A percentile compares a stretch with the other conserved stretches of the same genome.
These are phyloP conservation scores for Drosophila sp. DNA, from an alignment of 1,140 invertebrate species.

Conservation along the genomic window DNA sequence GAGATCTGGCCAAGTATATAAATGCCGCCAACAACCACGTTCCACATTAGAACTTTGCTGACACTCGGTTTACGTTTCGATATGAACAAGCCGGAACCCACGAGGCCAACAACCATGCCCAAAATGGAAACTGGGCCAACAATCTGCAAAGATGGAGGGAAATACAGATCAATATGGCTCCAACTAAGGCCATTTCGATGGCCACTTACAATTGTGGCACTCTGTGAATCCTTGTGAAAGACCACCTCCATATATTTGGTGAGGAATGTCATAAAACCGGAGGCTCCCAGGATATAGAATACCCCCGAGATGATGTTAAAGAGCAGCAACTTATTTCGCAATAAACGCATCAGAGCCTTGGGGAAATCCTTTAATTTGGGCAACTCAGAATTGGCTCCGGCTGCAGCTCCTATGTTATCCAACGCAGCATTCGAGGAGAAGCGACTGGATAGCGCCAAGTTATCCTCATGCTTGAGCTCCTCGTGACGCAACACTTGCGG, in stretches of 20 bases:
- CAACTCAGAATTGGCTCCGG: constrained; percentile 57
- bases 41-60: constrained; percentile 86
- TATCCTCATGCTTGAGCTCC: constrained; percentile 68
- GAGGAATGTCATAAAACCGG: constrained; percentile 88
- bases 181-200: constrained; percentile 81
- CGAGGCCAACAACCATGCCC: constrained; percentile 86
- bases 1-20: constrained; percentile 84
- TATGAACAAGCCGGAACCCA: constrained; percentile 86
- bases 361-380: constrained; percentile 84
- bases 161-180: constrained; percentile 59
- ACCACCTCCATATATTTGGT: constrained; percentile 90
- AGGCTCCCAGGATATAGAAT: constrained; percentile 87
- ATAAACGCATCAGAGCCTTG: constrained; percentile 85
- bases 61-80: constrained; percentile 86
- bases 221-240: constrained; percentile 86
- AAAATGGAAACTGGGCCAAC: constrained; percentile 85
- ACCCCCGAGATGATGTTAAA: constrained; percentile 85
- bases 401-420: constrained; percentile 61
- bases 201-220: constrained; percentile 84
- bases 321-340: constrained; percentile 86
- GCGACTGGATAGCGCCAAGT: constrained; percentile 65
- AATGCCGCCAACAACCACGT: constrained; percentile 86
- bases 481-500: constrained; percentile 73
- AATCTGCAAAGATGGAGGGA: constrained; percentile 52
- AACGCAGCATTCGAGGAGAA: constrained; percentile 68